Evolutionary conservation across 2,797 vertebrate genomes (phyloP), one percentile per base, ranked within the genome.

Genomic region (Lacerta agilis): DNA sequence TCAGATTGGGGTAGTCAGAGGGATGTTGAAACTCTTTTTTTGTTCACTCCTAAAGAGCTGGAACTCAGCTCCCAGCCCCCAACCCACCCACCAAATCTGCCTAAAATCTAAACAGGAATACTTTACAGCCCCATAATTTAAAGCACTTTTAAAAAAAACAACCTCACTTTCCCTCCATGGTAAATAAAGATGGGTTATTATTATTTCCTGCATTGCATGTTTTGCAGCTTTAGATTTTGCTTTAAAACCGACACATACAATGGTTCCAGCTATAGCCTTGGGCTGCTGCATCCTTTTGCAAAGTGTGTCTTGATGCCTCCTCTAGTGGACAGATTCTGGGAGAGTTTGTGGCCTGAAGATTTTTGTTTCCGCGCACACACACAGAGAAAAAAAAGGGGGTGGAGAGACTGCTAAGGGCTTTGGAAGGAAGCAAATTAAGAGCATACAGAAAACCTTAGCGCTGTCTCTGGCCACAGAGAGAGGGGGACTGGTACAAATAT

Each of bases 261-360:
- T 23, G 17, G 61, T 85, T 73, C 11, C 17, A 13, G 8, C 4
- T 9, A 55, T 10, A 6, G 36, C 38, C 13, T 64, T n/a, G 67
- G 36, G 20, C 66, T 8, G 55, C 77, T 43, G 13, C 36, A 18
- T 72, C 8, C 29, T 61, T 79, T 72, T 61, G 67, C 15, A 45
- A 45, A 29, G 38, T 3, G 15, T 29, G 25, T 81, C 69, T 17
- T 64, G 15, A 85, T 75, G 87, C 83, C 69, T 85, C 87, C 88
- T 89, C 88, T 86, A 82, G 88, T 3, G 83, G 83, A 66, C 83
- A 77, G 69, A 85, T 85, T 55, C 18, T 58, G 25, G 38, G 69
- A 20, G 6, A 29, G 9, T n/a, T 36, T 11, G 18, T 5, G 7
- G 49, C 3, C 36, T 18, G 49, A 17, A 20, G 41, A 66, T 85